Base-by-base conservation (phyloP, 1,140 invertebrate species). In the Ooceraea biroi region DNA sequence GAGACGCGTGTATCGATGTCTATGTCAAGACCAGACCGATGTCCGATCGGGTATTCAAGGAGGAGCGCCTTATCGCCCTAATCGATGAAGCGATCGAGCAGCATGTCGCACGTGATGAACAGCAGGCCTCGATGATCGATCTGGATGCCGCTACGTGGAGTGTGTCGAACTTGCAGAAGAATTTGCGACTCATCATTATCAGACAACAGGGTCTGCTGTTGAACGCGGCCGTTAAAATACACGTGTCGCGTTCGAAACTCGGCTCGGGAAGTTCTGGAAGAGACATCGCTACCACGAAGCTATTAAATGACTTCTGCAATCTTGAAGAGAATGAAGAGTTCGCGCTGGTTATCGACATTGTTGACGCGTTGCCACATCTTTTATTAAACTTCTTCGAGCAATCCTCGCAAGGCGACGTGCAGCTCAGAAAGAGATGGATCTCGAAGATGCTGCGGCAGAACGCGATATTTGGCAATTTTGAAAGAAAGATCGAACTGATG, bases 11-110 rank as follows among this genome's bases (percentile, higher is more conserved):
- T 85, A 91, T 95, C 0, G 97, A 97, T 89, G 95, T 97, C 30
- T 98, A 97, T 89, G 94, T 97, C 22, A 96, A 96, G 91, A 95
- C 95, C 0, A 94, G 95, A 87, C 95, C 94, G 52, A 92, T 95
- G 48, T 88, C 82, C 19, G 87, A 92, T 30, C 19, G 78, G 0
- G 84, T 88, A 46, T 92, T 90, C 17, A 94, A 86, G 84, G 71
- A 91, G 12, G 71, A 91, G 12, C 58, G 76, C 73, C n/a, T 94
- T 1, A 73, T 83, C 1, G 48, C 73, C 0, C 83, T 92, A 7
- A 90, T 94, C 10, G 85, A 93, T 11, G 87, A 93, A 46, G 8
- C 10, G 46, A 1, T 78, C 66, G 5, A 63, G 3, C 71, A 11
- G 12, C 4, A 14, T 14, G 7, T 41, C 44, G 41, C 12, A 0